phyloP scores from a whole-genome alignment of 2,888 invertebrate species.

The Leucophora obtusa region DNA sequence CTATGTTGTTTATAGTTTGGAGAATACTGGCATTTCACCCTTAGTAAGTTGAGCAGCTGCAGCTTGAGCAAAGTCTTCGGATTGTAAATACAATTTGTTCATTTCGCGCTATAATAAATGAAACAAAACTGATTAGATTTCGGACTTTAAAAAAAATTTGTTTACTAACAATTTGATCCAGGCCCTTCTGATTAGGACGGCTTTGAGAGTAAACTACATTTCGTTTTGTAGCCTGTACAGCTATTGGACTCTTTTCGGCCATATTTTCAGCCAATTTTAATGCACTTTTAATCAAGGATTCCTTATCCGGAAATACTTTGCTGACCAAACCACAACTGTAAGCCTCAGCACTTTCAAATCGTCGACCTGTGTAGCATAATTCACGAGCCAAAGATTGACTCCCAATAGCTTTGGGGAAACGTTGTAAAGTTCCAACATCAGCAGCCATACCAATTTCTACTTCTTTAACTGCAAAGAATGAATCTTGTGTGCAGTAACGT shows the following conservation, averaged over 20 bases:
- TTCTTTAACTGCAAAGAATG: conserved; percentile 95
- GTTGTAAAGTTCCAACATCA: conserved; percentile 95
- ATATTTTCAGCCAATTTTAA: conserved; percentile 88
- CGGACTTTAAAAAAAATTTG: too few species aligned
- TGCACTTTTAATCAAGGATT: conserved; percentile 84
- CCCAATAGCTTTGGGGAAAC: conserved; percentile 92
- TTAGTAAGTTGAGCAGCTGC: conserved; percentile 86
- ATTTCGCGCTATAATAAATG: conserved; percentile 83
- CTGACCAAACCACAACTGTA: conserved; percentile 90
- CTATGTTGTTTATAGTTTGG: conserved; percentile 84
- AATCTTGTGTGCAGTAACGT: conserved; percentile 92
- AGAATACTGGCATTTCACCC: conserved; percentile 84
- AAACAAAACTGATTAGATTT: neutral
- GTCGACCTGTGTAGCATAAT: conserved; percentile 91
- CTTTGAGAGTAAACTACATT: conserved; percentile 92
- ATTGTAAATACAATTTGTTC: conserved; percentile 93
- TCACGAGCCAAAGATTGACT: conserved; percentile 93
- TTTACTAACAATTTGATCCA: conserved; percentile 93
- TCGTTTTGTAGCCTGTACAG: conserved; percentile 93
- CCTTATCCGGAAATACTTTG: conserved; percentile 74
- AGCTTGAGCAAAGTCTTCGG: conserved; percentile 91
- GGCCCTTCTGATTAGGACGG: conserved; percentile 90
- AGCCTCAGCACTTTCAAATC: conserved; percentile 90
- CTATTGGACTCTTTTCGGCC: conserved; percentile 94
- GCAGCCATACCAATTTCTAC: conserved; percentile 93